Evolutionary conservation across 2,113 vertebrate genomes (phyloP).

Genomic region (Psittacula cyanocephala): DNA sequence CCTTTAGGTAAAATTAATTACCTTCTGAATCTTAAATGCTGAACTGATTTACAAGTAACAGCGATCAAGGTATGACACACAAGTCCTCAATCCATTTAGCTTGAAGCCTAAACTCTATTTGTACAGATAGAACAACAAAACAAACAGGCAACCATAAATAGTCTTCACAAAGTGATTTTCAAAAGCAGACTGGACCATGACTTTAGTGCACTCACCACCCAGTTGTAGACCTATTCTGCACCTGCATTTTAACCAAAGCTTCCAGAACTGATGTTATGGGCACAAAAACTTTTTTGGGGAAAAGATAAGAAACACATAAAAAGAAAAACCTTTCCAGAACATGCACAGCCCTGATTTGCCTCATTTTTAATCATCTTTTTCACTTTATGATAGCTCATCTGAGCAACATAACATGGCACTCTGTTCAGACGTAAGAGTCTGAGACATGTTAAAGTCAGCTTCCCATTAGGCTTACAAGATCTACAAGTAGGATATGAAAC

Average conservation of each 20-base stretch:
- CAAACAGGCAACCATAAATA: not conserved
- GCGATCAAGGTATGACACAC: not conserved
- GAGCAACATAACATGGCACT: not conserved
- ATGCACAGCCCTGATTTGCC: not conserved
- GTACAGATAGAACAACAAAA: not conserved
- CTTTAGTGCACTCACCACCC: not conserved
- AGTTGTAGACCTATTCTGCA: not conserved
- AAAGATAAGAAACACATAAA: not conserved
- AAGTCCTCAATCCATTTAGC: not conserved
- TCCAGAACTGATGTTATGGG: not conserved
- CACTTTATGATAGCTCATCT: not conserved
- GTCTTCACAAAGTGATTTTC: not conserved
- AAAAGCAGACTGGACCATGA: not conserved
- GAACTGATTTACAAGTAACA: not conserved
- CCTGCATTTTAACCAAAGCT: not conserved
- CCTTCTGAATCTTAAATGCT: not conserved
- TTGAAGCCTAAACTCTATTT: not conserved
- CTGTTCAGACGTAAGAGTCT: not conserved
- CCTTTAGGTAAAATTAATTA: not conserved
- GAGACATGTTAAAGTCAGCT: not conserved
- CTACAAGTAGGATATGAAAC: not conserved
- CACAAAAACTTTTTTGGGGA: accelerated
- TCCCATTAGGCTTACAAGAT: not conserved
- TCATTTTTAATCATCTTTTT: not conserved
- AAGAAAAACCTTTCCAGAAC: not conserved